phyloP scores from a whole-genome alignment of 2,888 invertebrate genomes.

The Entomobrya proxima region DNA sequence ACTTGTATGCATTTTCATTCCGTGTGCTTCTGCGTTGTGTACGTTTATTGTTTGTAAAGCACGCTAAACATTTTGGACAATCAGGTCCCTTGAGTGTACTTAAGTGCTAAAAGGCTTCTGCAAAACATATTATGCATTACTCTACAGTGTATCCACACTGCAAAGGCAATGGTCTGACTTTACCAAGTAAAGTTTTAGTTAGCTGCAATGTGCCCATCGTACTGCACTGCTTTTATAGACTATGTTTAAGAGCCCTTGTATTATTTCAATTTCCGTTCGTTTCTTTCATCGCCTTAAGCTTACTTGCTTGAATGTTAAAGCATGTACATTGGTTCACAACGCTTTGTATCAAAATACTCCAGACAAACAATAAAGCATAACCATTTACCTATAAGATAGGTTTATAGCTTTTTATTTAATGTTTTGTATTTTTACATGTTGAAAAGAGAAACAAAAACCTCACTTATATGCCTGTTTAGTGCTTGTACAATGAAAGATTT shows the following conservation, averaged over 20 bases:
- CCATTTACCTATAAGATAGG: not conserved
- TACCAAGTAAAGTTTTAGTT: not conserved
- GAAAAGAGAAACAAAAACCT: not conserved
- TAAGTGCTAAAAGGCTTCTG: conserved; percentile 47
- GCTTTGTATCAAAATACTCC: conserved; percentile 14
- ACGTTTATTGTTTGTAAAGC: not conserved
- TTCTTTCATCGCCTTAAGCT: not conserved
- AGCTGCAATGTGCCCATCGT: not conserved
- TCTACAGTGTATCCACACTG: not conserved
- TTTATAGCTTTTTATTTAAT: not conserved
- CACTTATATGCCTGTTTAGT: not conserved
- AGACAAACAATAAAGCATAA: conserved; percentile 3
- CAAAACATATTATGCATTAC: not conserved
- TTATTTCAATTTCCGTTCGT: conserved; percentile 50
- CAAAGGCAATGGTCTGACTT: not conserved
- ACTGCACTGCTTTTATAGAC: not conserved
- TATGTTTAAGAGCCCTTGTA: conserved; percentile 18
- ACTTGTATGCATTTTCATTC: not conserved
- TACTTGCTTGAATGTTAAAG: not conserved
- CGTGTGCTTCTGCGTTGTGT: not conserved
- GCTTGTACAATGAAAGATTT: not conserved
- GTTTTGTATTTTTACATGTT: conserved; percentile 19
- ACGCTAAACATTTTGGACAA: conserved; percentile 50
- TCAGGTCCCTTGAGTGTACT: conserved; percentile 53
- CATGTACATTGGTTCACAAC: not conserved